Evolutionary conservation across 2,113 vertebrate genomes (phyloP), one percentile per base, ranked within the genome.

Genomic region (Zeus faber): DNA sequence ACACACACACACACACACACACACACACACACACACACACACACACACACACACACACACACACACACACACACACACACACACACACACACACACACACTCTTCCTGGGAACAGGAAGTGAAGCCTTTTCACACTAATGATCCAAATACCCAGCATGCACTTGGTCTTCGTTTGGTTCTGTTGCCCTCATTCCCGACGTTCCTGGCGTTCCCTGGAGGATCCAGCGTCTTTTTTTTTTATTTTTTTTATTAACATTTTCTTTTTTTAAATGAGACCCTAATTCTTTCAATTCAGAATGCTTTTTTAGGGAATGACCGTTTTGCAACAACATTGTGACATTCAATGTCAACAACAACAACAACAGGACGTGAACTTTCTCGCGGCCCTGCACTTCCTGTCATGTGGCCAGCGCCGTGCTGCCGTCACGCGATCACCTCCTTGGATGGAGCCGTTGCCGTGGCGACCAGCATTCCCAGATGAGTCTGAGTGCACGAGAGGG

Each of bases 301-400:
- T n/a, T n/a, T n/a, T n/a, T n/a, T n/a, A n/a, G 24, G 65, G 52
- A 62, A 65, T 29, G 35, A 37, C 20, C 72, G 66, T 46, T 68
- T 48, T 25, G 25, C 44, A 35, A 33, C 40, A 40, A 72, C 75
- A 81, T 65, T 74, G 74, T 60, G 76, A 77, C 70, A 61, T 63
- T 11, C 1, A 44, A 39, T 55, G 62, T 61, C 80, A 70, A 61
- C 40, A 27, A 59, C 73, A 11, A 58, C 54, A 60, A 61, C 66
- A 50, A 49, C 31, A 51, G 46, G 60, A 52, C 23, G 76, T 85
- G 73, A 83, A 81, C 82, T 78, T 87, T 89, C 87, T 81, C 87
- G 88, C 79, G 84, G 79, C 78, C 79, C 35, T 7, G n/a, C n/a
- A n/a, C n/a, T n/a, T 54, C 56, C 22, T 73, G n/a, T n/a, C n/a